Conservation (phyloP, 2,888 invertebrate species). For the Microlaimidae sp. region DNA sequence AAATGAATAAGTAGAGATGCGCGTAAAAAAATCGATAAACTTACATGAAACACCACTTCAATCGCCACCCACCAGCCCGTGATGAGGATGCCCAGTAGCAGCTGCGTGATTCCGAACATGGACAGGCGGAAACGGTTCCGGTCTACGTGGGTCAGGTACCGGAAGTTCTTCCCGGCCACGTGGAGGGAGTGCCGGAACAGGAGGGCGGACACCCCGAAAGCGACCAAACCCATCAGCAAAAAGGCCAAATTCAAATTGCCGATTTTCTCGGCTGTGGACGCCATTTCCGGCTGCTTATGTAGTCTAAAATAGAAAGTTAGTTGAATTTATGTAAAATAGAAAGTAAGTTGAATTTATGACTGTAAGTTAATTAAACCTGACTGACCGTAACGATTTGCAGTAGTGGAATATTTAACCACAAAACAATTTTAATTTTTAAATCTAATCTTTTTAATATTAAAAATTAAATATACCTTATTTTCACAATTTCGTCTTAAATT, state of each 20-base stretch:
- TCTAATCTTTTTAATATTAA: too few species aligned
- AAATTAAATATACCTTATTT: too few species aligned
- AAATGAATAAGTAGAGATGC: neutral
- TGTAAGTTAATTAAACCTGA: too few species aligned
- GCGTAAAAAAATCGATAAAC: too few species aligned
- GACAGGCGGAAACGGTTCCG: constrained; percentile 11
- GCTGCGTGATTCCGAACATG: constrained; percentile 9
- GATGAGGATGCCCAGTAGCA: constrained; percentile 9
- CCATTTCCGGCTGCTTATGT: neutral
- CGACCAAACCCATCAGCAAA: neutral
- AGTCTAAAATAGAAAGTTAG: too few species aligned
- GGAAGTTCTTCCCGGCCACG: constrained; percentile 10
- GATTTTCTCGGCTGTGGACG: neutral
- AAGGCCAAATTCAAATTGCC: neutral
- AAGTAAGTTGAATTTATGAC: too few species aligned
- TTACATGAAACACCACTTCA: constrained; percentile 10
- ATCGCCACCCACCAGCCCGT: constrained; percentile 9
- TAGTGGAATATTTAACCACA: too few species aligned
- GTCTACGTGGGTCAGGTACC: constrained; percentile 4
- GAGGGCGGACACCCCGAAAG: neutral
- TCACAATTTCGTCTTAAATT: too few species aligned
- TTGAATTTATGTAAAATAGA: too few species aligned
- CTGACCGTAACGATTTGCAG: too few species aligned
- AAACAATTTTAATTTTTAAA: too few species aligned
- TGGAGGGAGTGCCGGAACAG: neutral